These are phyloP conservation scores for Heterotis niloticus DNA, from an alignment of 2,113 vertebrate species.

Conservation along the genomic window DNA sequence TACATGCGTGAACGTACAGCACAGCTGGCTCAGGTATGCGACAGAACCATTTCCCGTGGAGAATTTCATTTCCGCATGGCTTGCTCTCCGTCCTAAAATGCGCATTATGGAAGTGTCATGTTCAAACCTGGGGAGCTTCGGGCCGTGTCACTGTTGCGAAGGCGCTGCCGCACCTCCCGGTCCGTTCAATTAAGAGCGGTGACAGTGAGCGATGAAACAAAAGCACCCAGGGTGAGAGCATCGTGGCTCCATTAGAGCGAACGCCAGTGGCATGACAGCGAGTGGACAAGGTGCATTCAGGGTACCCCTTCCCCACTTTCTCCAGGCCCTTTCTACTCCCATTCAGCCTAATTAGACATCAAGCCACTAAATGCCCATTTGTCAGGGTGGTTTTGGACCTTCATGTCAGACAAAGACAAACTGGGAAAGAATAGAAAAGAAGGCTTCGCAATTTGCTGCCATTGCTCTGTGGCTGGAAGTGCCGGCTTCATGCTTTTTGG, in stretches of 20 bases:
- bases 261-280: background rate
- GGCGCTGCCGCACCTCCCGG: background rate
- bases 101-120: background rate
- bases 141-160: background rate
- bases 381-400: background rate
- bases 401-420: background rate
- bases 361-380: conserved; percentile 19
- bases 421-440: background rate
- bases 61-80: background rate
- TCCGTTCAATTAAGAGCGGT: too few species aligned
- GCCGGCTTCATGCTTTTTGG: too few species aligned
- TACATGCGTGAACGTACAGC: background rate
- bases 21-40: background rate
- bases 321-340: background rate
- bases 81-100: too few species aligned
- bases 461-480: background rate
- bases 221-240: background rate
- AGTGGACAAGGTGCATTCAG: background rate
- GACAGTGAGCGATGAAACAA: background rate
- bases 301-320: background rate
- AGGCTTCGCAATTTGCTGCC: background rate
- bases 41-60: background rate
- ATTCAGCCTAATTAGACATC: conserved; percentile 24
- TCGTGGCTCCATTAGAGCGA: background rate
- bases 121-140: background rate